phyloP scores from a whole-genome alignment of 2,888 invertebrate species.

The Melipona bicolor region DNA sequence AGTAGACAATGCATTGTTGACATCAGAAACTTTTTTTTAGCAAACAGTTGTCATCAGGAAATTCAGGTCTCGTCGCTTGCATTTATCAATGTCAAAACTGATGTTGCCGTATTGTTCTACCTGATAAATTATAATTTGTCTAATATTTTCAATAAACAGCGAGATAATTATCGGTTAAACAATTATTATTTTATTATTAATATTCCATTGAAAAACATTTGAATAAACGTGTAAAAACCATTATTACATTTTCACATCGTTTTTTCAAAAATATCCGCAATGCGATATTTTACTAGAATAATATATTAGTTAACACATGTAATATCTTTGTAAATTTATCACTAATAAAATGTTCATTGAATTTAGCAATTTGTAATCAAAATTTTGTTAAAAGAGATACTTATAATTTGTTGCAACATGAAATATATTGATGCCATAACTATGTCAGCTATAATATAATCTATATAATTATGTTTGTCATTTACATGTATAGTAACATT shows the following conservation, averaged over 20 bases:
- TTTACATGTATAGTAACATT: neutral
- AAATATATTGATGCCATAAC: neutral
- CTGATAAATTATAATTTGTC: neutral
- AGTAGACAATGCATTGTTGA: slow-evolving; percentile 66
- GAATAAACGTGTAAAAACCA: slow-evolving; percentile 8
- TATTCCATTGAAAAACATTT: slow-evolving; percentile 4
- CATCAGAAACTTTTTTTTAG: slow-evolving; percentile 59
- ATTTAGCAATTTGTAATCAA: neutral
- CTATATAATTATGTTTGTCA: neutral
- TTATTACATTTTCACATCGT: slow-evolving; percentile 10
- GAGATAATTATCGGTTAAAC: slow-evolving; percentile 7
- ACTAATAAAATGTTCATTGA: neutral
- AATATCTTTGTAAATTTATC: neutral
- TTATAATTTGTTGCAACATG: neutral
- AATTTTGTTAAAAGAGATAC: neutral
- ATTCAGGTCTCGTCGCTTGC: slow-evolving; percentile 1
- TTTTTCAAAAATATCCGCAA: neutral
- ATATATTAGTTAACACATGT: neutral
- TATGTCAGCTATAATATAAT: neutral
- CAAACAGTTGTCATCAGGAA: slow-evolving; percentile 45
- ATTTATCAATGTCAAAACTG: slow-evolving; percentile 2
- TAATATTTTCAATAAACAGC: neutral
- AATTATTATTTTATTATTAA: slow-evolving; percentile 28
- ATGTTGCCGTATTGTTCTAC: neutral
- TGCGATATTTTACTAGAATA: neutral